These are phyloP conservation scores for Sinhomidia bicolor DNA, from an alignment of 2,888 invertebrate genomes.

Conservation along the genomic window DNA sequence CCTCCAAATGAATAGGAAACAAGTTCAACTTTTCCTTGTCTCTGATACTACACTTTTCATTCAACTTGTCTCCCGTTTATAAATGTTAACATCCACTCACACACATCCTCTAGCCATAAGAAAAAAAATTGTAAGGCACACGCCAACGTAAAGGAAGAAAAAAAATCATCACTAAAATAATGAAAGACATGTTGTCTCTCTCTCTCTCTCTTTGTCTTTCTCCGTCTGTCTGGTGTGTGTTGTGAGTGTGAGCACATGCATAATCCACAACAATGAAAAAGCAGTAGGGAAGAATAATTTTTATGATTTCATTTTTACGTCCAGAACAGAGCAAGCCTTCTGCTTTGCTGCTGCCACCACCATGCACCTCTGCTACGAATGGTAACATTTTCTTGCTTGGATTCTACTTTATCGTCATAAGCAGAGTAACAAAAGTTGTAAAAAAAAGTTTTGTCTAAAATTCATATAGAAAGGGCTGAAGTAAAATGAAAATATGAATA, in stretches of 20 bases:
- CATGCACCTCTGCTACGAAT: too few relatives aligned
- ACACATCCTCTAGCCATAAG: neutral
- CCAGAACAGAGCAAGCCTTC: neutral
- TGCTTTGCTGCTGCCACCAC: neutral
- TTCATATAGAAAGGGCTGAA: too few relatives aligned
- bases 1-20: neutral
- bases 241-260: slow-evolving; percentile 8
- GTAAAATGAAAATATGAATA: too few relatives aligned
- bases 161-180: slow-evolving; percentile 23
- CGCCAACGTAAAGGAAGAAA: neutral
- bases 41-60: neutral
- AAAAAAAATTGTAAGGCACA: neutral
- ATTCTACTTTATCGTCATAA: too few relatives aligned
- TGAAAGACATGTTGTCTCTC: slow-evolving; percentile 11
- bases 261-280: neutral
- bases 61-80: neutral
- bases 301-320: neutral
- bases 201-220: too few relatives aligned
- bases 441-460: too few relatives aligned
- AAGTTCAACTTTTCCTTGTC: neutral
- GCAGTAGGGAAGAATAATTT: neutral
- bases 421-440: too few relatives aligned
- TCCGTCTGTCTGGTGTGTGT: too few relatives aligned
- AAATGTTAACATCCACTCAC: neutral
- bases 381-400: too few relatives aligned